These are phyloP conservation scores for Criorhina ranunculi DNA, from an alignment of 2,888 invertebrate genomes.

Conservation along the genomic window DNA sequence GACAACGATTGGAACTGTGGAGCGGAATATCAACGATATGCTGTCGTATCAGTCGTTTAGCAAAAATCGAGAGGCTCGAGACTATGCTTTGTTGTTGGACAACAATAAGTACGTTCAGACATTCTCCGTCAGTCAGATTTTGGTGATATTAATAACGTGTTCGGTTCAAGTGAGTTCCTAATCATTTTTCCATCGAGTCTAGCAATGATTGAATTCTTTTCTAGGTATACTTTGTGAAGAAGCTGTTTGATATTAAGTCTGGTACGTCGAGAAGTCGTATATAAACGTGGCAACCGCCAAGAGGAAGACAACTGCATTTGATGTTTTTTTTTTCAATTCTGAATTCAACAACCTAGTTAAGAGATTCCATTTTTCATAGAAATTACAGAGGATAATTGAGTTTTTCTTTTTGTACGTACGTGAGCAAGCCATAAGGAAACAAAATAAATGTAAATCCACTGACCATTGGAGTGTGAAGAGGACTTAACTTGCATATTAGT, in stretches of 20 bases:
- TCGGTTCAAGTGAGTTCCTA: slow-evolving; percentile 87
- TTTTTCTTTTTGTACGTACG: slow-evolving; percentile 37
- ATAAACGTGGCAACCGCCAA: slow-evolving; percentile 67
- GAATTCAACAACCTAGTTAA: slow-evolving; percentile 37
- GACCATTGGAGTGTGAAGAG: not conserved
- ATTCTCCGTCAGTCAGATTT: slow-evolving; percentile 95
- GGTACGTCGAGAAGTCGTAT: slow-evolving; percentile 86
- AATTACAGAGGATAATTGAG: slow-evolving; percentile 40
- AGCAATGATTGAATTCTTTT: slow-evolving; percentile 78
- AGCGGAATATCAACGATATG: slow-evolving; percentile 94
- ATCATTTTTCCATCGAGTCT: too few relatives aligned
- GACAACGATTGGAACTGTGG: slow-evolving; percentile 91
- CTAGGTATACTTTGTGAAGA: slow-evolving; percentile 95
- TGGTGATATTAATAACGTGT: slow-evolving; percentile 92
- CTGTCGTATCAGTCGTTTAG: slow-evolving; percentile 93
- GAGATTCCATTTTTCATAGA: slow-evolving; percentile 51
- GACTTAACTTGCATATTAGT: slow-evolving; percentile 32
- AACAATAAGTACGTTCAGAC: slow-evolving; percentile 94
- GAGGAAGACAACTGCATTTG: slow-evolving; percentile 16
- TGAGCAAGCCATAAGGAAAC: slow-evolving; percentile 54
- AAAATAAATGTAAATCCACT: slow-evolving; percentile 47
- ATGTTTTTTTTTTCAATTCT: slow-evolving; percentile 35
- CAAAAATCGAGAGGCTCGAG: slow-evolving; percentile 91
- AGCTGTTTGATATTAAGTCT: slow-evolving; percentile 92
- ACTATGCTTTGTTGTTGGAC: slow-evolving; percentile 91